Evolutionary conservation across 2,888 invertebrate genomes (phyloP).

Genomic region (Nomada ferruginata): DNA sequence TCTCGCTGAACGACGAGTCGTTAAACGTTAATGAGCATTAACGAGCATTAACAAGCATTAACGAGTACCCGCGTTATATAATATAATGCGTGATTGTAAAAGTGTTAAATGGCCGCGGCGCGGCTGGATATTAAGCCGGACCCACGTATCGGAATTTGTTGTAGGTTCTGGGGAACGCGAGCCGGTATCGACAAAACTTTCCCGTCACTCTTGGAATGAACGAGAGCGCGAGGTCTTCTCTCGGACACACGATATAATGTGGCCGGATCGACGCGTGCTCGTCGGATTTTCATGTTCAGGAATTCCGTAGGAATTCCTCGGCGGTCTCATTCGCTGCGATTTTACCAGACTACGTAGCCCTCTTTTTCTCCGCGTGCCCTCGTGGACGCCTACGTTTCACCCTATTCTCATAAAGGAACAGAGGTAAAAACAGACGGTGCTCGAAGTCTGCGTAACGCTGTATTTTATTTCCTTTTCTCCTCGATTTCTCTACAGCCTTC

Average conservation of each 20-base stretch:
- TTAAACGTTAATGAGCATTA: slow-evolving; percentile 24
- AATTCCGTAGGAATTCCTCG: slow-evolving; percentile 70
- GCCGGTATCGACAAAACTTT: slow-evolving; percentile 69
- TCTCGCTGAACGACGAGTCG: slow-evolving; percentile 31
- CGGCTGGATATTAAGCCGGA: slow-evolving; percentile 61
- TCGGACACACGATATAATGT: slow-evolving; percentile 59
- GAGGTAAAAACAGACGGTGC: neutral
- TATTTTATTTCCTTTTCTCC: neutral
- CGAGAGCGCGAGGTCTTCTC: slow-evolving; percentile 26
- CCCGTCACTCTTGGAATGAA: slow-evolving; percentile 51
- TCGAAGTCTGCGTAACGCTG: neutral
- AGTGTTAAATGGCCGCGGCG: slow-evolving; percentile 56
- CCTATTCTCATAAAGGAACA: too few species aligned
- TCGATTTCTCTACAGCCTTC: neutral
- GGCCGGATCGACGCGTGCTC: slow-evolving; percentile 64
- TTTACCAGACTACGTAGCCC: slow-evolving; percentile 34
- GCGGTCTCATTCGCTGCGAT: slow-evolving; percentile 63
- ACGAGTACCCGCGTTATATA: slow-evolving; percentile 26
- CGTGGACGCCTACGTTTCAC: neutral
- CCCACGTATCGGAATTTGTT: slow-evolving; percentile 68
- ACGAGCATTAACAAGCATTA: slow-evolving; percentile 54
- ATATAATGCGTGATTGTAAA: slow-evolving; percentile 57
- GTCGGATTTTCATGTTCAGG: slow-evolving; percentile 65
- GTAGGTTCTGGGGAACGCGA: slow-evolving; percentile 42
- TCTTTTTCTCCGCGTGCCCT: neutral